Percentiles rank a stretch among this genome's conserved stretches.
These are phyloP conservation scores for Ormia ochracea DNA, from an alignment of 2,888 invertebrate genomes.

Conservation along the genomic window DNA sequence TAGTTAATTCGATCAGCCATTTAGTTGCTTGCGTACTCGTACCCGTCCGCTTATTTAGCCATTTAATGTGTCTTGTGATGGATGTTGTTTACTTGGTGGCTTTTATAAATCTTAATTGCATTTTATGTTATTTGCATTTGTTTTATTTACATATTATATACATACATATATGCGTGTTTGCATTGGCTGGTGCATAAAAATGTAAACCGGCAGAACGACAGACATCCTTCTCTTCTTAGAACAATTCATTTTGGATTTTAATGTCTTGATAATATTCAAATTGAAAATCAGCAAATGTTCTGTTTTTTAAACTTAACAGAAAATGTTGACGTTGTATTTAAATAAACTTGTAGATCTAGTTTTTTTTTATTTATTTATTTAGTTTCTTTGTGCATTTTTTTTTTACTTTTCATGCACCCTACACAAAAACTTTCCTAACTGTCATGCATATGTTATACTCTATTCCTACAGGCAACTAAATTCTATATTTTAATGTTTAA, in stretches of 20 bases:
- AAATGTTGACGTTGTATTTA: slow-evolving; percentile 40
- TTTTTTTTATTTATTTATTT: not conserved
- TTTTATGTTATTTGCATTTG: slow-evolving; percentile 51
- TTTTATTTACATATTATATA: not conserved
- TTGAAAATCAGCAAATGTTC: slow-evolving; percentile 44
- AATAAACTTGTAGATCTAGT: slow-evolving; percentile 61
- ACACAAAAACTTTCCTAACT: not conserved
- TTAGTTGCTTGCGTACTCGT: not conserved
- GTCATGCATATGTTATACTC: no score
- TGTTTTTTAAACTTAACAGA: slow-evolving; percentile 34
- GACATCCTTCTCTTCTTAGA: slow-evolving; percentile 8
- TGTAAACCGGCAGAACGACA: not conserved
- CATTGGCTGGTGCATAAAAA: not conserved
- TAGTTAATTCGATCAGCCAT: not conserved
- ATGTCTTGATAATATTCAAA: slow-evolving; percentile 52
- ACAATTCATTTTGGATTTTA: slow-evolving; percentile 45
- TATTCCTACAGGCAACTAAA: no score
- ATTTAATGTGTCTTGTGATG: slow-evolving; percentile 22
- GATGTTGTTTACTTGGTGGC: slow-evolving; percentile 13
- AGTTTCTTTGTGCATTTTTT: not conserved
- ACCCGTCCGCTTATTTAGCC: slow-evolving; percentile 14
- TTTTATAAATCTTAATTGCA: slow-evolving; percentile 58
- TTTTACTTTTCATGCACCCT: not conserved
- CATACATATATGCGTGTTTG: not conserved
- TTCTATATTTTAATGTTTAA: no score